phyloP scores from a whole-genome alignment of 2,888 invertebrate species.

The Tachina fera region DNA sequence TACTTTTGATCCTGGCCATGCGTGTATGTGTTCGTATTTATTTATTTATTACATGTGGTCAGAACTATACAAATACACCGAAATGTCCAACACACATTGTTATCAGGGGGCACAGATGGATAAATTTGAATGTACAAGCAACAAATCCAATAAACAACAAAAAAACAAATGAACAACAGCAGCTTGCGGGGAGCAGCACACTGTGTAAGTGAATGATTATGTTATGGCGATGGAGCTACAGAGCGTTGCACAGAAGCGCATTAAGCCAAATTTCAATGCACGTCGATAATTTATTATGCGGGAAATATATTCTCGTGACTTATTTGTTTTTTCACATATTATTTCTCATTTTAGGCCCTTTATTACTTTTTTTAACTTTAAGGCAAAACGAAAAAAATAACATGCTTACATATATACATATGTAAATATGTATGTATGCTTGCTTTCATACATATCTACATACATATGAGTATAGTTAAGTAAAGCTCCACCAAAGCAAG shows the following conservation, averaged over 20 bases:
- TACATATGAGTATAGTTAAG: no score
- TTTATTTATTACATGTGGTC: conserved; percentile 57
- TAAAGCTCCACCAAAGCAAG: conserved; percentile 18
- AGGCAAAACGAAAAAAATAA: conserved; percentile 6
- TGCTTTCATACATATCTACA: not conserved
- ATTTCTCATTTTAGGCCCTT: conserved; percentile 54
- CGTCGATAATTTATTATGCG: conserved; percentile 81
- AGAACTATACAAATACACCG: conserved; percentile 15
- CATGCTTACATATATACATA: no score
- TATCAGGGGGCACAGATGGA: conserved; percentile 53
- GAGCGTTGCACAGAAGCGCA: conserved; percentile 75
- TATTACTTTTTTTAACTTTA: conserved; percentile 27
- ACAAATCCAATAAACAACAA: conserved; percentile 30
- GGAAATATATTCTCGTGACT: conserved; percentile 81
- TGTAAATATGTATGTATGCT: not conserved
- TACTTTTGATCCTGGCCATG: conserved; percentile 16
- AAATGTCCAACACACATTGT: conserved; percentile 21
- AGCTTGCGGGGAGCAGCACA: conserved; percentile 44
- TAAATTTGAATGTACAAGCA: conserved; percentile 28
- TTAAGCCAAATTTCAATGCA: conserved; percentile 75
- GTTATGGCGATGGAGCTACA: conserved; percentile 58
- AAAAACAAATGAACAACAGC: conserved; percentile 26
- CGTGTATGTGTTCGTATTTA: conserved; percentile 3
- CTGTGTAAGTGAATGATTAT: conserved; percentile 45
- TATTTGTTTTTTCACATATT: conserved; percentile 76